Evolutionary conservation across 2,113 vertebrate species (phyloP).

Genomic region (Meles meles): DNA sequence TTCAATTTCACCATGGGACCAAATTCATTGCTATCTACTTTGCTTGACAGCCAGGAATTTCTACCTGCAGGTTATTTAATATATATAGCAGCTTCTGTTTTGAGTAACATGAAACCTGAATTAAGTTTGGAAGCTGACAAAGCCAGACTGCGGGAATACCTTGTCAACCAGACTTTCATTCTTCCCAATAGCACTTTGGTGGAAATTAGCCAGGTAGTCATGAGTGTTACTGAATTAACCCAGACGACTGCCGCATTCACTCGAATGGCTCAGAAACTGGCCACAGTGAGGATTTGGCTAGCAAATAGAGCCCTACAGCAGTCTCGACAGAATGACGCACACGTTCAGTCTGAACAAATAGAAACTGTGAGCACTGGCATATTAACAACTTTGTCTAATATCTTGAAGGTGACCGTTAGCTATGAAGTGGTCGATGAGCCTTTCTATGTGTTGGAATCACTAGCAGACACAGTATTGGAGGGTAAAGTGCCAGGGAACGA

Average conservation of each 20-base stretch:
- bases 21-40: neutral
- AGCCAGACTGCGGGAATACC: conserved; percentile 52
- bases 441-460: too few relatives aligned
- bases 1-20: neutral
- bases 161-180: conserved; percentile 61
- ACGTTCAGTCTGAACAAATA: too few relatives aligned
- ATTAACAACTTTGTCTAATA: too few relatives aligned
- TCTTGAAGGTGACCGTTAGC: too few relatives aligned
- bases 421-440: too few relatives aligned
- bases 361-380: too few relatives aligned
- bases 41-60: conserved; percentile 50
- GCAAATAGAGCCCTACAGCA: too few relatives aligned
- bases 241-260: conserved; percentile 56
- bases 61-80: conserved; percentile 70
- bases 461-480: too few relatives aligned
- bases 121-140: neutral
- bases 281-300: neutral
- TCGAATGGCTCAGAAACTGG: neutral
- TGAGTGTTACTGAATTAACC: conserved; percentile 67
- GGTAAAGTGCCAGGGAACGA: too few relatives aligned
- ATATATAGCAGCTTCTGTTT: conserved; percentile 70
- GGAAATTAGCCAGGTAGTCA: conserved; percentile 66
- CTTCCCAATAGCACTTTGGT: conserved; percentile 45
- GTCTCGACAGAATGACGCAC: too few relatives aligned
- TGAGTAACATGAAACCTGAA: conserved; percentile 67